These are phyloP conservation scores for Sandelia bainsii DNA, from an alignment of 2,797 vertebrate species.

Conservation along the genomic window DNA sequence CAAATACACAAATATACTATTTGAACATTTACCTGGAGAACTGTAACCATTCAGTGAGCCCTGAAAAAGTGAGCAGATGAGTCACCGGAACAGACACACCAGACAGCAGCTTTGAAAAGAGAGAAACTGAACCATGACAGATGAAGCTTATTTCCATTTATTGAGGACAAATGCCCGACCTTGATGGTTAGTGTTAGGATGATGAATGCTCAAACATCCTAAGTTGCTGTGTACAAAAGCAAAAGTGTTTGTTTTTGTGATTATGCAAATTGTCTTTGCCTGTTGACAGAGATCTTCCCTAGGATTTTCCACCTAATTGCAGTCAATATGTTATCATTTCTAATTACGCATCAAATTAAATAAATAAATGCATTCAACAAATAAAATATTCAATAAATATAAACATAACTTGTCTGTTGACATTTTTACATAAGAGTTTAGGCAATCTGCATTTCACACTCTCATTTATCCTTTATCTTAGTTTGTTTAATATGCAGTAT, in stretches of 20 bases:
- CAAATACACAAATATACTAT: neutral
- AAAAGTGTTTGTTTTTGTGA: constrained; percentile 61
- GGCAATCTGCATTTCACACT: neutral
- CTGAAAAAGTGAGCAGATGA: constrained; percentile 32
- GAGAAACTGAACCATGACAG: neutral
- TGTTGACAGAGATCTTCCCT: constrained; percentile 76
- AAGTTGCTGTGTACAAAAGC: constrained; percentile 34
- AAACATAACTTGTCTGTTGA: constrained; percentile 33
- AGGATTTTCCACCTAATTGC: constrained; percentile 71
- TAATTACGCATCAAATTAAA: constrained; percentile 73
- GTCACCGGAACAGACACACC: constrained; percentile 29
- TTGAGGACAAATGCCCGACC: constrained; percentile 7
- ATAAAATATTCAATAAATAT: constrained; percentile 51
- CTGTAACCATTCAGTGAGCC: constrained; percentile 4
- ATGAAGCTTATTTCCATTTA: neutral
- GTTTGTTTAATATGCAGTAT: neutral
- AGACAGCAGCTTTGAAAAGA: constrained; percentile 22
- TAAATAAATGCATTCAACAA: constrained; percentile 55
- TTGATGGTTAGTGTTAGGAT: constrained; percentile 17
- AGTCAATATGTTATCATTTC: constrained; percentile 72
- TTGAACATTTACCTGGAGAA: constrained; percentile 26
- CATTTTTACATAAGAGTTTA: constrained; percentile 12
- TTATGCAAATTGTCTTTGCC: constrained; percentile 75
- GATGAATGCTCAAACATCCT: neutral
- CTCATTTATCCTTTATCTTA: neutral